Conservation (phyloP, 2,797 vertebrate species). For the Acanthurus lineatus region DNA sequence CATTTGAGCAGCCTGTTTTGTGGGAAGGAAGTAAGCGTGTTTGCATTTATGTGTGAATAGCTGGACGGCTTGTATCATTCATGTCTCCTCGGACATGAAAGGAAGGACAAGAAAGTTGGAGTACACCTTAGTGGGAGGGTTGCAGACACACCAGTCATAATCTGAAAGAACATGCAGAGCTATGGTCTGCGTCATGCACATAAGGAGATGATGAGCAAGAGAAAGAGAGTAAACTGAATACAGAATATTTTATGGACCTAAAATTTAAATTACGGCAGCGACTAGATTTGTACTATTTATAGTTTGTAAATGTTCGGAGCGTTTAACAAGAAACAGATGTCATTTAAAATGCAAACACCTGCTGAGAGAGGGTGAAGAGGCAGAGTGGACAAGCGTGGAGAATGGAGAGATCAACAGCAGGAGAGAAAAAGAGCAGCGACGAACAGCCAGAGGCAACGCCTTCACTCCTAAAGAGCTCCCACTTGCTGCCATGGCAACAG, state of each 20-base stretch:
- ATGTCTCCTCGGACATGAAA: slow-evolving; percentile 30
- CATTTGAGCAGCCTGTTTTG: slow-evolving; percentile 34
- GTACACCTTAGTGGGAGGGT: slow-evolving; percentile 7
- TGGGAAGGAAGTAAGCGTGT: slow-evolving; percentile 30
- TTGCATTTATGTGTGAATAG: slow-evolving; percentile 34
- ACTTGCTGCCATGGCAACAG: slow-evolving; percentile 83
- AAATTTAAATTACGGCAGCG: slow-evolving; percentile 42
- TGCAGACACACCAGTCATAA: slow-evolving; percentile 8
- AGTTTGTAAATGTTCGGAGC: slow-evolving; percentile 29
- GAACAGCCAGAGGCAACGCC: slow-evolving; percentile 77
- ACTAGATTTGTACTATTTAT: slow-evolving; percentile 45
- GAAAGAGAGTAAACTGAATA: not conserved
- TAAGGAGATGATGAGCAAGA: slow-evolving; percentile 3
- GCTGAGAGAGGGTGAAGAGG: slow-evolving; percentile 29
- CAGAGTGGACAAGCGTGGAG: slow-evolving; percentile 48
- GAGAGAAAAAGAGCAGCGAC: slow-evolving; percentile 62
- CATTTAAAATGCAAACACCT: slow-evolving; percentile 62
- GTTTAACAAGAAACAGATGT: slow-evolving; percentile 49
- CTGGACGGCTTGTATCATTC: slow-evolving; percentile 46
- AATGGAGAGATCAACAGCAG: slow-evolving; percentile 62
- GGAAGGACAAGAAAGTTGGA: slow-evolving; percentile 11
- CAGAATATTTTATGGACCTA: not conserved
- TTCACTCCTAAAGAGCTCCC: slow-evolving; percentile 76
- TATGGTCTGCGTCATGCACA: not conserved
- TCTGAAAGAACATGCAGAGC: slow-evolving; percentile 4